Evolutionary conservation across 23 tunicate species (phyloP), one percentile per base, ranked within the genome.

Genomic region (Phallusia fumigata): DNA sequence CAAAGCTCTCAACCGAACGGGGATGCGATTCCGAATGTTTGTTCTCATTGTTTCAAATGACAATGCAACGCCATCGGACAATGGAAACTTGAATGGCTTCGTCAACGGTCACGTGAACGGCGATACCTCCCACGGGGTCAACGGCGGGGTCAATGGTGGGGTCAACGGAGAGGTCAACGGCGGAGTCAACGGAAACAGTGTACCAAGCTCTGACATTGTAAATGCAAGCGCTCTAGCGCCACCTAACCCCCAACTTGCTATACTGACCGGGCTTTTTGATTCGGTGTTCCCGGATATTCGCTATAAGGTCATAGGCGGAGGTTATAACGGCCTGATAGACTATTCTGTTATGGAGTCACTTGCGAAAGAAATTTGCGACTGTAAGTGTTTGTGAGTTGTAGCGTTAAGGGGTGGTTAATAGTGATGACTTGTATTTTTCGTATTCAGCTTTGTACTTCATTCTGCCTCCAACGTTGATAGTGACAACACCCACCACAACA

Each of bases 211-310:
- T 8, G 69, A 18, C 15, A 51, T 51, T 51, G 18, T 18, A 15
- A 51, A 58, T 58, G 69, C 69, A 58, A 58, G 69, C 69, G 69
- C 69, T 58, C 28, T 58, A 24, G 69, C 69, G 69, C 69, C 69
- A 58, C 69, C 69, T 24, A 58, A 58, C 69, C 69, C 69, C 5
- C 8, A 58, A 6, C 28, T 58, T 6, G 69, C 69, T 22, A 58
- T 58, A 16, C 69, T 58, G 69, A 58, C 69, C 16, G 69, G 28
- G 69, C 28, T 58, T 5, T 58, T 58, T 16, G 69, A 58, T 24
- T 58, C 69, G 3, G 69, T 58, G 11, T 58, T 6, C 28, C 69
- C 69, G 3, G 69, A 58, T 24, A 13, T 58, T 6, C 69, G 69
- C 28, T 58, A 58, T 24, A 22, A 24, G 28, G 69, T 58, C 22